Base-by-base conservation (phyloP, 2,113 vertebrate species). In the Bufo bufo region DNA sequence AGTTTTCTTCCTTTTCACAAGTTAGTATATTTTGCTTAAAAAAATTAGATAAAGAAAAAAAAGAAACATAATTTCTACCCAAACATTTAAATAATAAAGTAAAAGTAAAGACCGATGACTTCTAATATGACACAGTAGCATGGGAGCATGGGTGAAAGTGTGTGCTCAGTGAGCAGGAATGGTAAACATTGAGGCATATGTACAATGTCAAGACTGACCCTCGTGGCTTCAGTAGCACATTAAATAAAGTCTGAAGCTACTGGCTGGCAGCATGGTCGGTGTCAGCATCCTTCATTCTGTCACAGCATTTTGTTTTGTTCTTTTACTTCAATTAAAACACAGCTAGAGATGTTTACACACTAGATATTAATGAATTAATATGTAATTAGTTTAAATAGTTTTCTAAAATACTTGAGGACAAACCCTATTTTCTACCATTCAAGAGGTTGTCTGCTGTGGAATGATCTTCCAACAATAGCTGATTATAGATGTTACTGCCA, bases 121-220 rank as follows among this genome's bases (percentile, higher is more conserved):
- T 11, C 23, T 20, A 50, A 49, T 61, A 23, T 0, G n/a, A 23
- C 23, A 47, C 61, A 52, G 20, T 65, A 69, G 81, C 61, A 13
- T 17, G 59, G 61, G 17, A 69, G 81, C 61, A 13, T 17, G 59
- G 61, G 17, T 52, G 61, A 69, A 66, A 50, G 63, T 82, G 81
- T 50, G 47, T 9, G 81, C 61, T 7, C 19, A 69, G 17, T 49
- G 63, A 14, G 54, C 20, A n/a, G 19, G 81, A 83, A 83, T 20
- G 59, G 61, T 83, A 83, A 83, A 83, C 81, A 83, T 0, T 7
- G 47, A 83, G 81, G n/a, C 81, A 83, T 69, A 52, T 83, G 81
- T 52, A n/a, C 47, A 83, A 66, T 69, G 81, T 83, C 81, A 69
- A 17, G 63, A 2, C 17, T 83, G 81, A 83, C 61, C 80, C 77